These are phyloP conservation scores for Dendrolimus punctatus DNA, from an alignment of 1,140 invertebrate species.

Conservation along the genomic window DNA sequence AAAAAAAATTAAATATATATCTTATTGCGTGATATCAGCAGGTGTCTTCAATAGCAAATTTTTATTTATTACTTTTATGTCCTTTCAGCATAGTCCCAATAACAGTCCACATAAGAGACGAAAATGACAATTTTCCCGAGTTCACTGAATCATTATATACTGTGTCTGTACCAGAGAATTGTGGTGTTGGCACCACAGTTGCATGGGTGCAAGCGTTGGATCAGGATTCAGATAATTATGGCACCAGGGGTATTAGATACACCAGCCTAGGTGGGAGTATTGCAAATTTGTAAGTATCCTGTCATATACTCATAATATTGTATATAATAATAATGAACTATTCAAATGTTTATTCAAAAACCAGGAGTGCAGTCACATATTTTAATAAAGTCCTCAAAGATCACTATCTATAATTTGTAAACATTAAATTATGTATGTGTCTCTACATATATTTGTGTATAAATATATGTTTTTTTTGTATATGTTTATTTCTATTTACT, in stretches of 20 bases:
- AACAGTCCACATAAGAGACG: constrained; percentile 88
- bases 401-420: too few relatives aligned
- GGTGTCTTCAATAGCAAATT: background rate
- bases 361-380: too few relatives aligned
- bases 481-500: too few relatives aligned
- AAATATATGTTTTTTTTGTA: too few relatives aligned
- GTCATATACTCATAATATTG: background rate
- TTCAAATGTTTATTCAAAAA: too few relatives aligned
- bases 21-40: too few relatives aligned
- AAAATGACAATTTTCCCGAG: constrained; percentile 95
- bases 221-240: constrained; percentile 88
- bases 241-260: constrained; percentile 90
- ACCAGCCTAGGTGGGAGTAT: constrained; percentile 83
- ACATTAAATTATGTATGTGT: too few relatives aligned
- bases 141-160: constrained; percentile 87
- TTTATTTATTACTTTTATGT: constrained; percentile 5
- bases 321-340: too few relatives aligned
- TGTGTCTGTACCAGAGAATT: constrained; percentile 87
- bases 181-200: constrained; percentile 84
- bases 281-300: constrained; percentile 83
- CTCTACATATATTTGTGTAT: too few relatives aligned
- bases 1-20: too few relatives aligned
- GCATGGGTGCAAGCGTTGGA: constrained; percentile 88
- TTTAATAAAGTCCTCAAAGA: too few relatives aligned
- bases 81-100: constrained; percentile 83